Evolutionary conservation across 2,888 invertebrate genomes (phyloP), one percentile per base, ranked within the genome.

Genomic region (Lepidonotus clava): DNA sequence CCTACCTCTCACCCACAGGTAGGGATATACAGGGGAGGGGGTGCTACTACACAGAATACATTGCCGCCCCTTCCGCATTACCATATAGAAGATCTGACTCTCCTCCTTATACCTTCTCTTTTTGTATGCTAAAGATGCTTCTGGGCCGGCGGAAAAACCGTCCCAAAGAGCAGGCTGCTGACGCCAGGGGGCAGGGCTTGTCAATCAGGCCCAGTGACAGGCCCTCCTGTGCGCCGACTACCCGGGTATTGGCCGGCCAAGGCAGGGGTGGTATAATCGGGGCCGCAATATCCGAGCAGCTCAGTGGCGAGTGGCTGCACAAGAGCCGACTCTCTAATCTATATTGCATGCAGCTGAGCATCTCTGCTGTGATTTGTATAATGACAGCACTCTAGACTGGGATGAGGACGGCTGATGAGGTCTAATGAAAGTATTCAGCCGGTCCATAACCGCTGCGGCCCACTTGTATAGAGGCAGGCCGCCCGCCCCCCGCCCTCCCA

Each of bases 281-380:
- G 6, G 46, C 46, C 18, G 46, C 46, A 6, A 46, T 46, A 46
- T 18, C 6, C 8, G 46, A 18, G 46, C 46, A 46, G 46, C 46
- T 46, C 46, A 6, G 46, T 18, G 18, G 2, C 28, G 28, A 61
- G 61, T 2, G 28, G 61, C 61, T 61, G 5, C 24, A 46, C 8
- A 18, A 18, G 56, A 61, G 61, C 61, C 11, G 61, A n/a, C 61
- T 61, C 61, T 61, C 61, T 61, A 61, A 61, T 28, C 61, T 28
- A 61, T 61, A 61, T 61, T 61, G 61, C 61, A 61, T 56, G 61
- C 28, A 11, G 61, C 28, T 5, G 61, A 61, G 61, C 61, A 61
- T 24, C 61, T 61, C 61, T 61, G 61, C 28, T 28, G 61, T 61
- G 61, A 61, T 61, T 61, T 61, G 61, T 61, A 61, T 61, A 61